These are phyloP conservation scores for Antheraea yamamai DNA, from an alignment of 2,888 invertebrate genomes.

Conservation along the genomic window DNA sequence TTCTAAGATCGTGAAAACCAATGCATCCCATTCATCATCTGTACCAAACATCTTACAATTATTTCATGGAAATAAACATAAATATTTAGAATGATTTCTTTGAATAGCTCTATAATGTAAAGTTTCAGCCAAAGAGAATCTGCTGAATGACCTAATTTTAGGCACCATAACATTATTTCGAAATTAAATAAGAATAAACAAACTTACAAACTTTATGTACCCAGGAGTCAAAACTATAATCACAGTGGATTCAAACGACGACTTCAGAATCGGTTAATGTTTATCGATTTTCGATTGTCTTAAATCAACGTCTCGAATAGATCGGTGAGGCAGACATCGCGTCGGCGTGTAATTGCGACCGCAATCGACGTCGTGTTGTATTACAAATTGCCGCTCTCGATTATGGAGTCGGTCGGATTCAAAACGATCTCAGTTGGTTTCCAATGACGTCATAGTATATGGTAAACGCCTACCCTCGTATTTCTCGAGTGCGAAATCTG, in stretches of 20 bases:
- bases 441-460: not conserved
- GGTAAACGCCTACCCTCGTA: not conserved
- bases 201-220: not conserved
- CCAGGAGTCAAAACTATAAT: not conserved
- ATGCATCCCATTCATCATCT: not conserved
- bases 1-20: not conserved
- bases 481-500: not conserved
- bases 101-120: too few species aligned
- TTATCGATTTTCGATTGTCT: not conserved
- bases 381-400: slow-evolving; percentile 46
- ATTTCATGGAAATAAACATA: too few species aligned
- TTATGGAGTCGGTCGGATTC: slow-evolving; percentile 18
- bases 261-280: not conserved
- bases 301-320: not conserved
- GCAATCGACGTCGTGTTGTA: slow-evolving; percentile 43
- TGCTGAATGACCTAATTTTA: too few species aligned
- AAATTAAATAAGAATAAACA: not conserved
- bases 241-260: not conserved
- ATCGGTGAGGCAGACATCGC: slow-evolving; percentile 20
- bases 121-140: too few species aligned
- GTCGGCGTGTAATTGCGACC: slow-evolving; percentile 41
- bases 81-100: too few species aligned
- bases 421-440: slow-evolving; percentile 15
- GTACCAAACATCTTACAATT: too few species aligned
- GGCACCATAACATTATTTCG: not conserved